Base-by-base conservation (phyloP, 2,797 vertebrate genomes). In the Pempheris klunzingeri region DNA sequence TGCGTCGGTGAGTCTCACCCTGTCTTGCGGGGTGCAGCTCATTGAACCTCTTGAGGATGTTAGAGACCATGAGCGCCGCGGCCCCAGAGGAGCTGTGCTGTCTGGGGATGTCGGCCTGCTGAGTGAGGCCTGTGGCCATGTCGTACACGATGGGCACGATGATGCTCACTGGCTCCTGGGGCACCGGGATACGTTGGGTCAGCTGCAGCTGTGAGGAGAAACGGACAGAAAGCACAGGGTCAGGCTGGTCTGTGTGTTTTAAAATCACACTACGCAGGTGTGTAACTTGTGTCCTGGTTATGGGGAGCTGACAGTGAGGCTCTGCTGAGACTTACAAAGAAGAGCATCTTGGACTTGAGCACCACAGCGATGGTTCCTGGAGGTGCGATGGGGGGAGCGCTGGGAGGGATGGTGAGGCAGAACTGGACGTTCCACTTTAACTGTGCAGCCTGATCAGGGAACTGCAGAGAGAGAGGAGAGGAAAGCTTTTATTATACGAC, bases 331-430 rank as follows among this genome's bases (percentile, higher is more conserved):
- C 98, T 97, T 96, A 99, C 98, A 77, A 99, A 99, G 93, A 99
- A 99, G 65, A 99, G 96, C 98, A 99, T 99, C 96, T 99, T 99
- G 81, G 98, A 98, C 93, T 99, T 99, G 77, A 99, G 96, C 88
- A 99, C 98, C 86, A 99, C 98, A 44, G 98, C 98, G 55, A 99
- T 98, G 54, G 98, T 99, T 83, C 98, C 98, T 44, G 98, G 98
- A 78, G 98, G 98, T 0, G 98, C 98, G 36, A 99, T 99, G 30
- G 98, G 98, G 0, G 98, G 98, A 58, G 98, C 98, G 0, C 98
- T 99, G 90, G 98, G 98, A 80, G 98, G 98, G 90, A 99, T 99
- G 75, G 98, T 99, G 91, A 99, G 95, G 89, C 98, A 99, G 93
- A 99, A 99, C 94, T 99, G 98, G 87, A 99, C 98, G 0, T 98